Evolutionary conservation across 2,113 vertebrate species (phyloP).

Genomic region (Cynopterus brachyotis): DNA sequence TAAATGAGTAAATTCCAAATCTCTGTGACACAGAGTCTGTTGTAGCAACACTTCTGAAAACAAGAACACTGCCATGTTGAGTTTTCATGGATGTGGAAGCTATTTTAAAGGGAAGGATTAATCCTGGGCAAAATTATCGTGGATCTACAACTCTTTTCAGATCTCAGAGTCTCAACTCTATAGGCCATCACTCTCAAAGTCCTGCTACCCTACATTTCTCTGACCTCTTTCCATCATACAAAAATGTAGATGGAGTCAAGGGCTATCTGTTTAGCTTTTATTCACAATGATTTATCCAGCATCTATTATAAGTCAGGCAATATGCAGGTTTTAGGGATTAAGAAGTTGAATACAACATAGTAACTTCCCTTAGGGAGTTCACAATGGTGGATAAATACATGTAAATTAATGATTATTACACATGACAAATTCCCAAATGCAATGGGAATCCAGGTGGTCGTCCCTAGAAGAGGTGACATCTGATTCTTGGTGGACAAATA

Average conservation of each 20-base stretch:
- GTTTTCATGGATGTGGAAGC: background rate
- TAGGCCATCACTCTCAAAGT: background rate
- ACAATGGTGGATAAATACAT: background rate
- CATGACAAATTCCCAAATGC: background rate
- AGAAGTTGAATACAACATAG: background rate
- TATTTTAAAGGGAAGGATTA: background rate
- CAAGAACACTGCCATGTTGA: background rate
- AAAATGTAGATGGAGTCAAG: background rate
- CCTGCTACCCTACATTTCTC: background rate
- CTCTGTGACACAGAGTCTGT: background rate
- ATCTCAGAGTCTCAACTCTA: background rate
- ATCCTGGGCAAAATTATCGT: background rate
- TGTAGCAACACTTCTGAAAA: conserved; percentile 27
- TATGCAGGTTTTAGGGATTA: background rate
- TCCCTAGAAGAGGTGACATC: conserved; percentile 17
- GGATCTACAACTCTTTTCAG: background rate
- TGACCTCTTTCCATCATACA: background rate
- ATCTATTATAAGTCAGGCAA: background rate
- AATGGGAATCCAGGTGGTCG: background rate
- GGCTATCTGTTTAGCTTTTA: background rate
- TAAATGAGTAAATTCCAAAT: conserved; percentile 48
- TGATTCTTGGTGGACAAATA: background rate
- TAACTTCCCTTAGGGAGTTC: background rate
- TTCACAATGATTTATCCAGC: background rate
- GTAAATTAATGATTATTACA: background rate